Percentiles rank a stretch among this genome's conserved stretches.
Conservation (phyloP, 1,140 invertebrate species). For the Cecropterus lyciades region DNA sequence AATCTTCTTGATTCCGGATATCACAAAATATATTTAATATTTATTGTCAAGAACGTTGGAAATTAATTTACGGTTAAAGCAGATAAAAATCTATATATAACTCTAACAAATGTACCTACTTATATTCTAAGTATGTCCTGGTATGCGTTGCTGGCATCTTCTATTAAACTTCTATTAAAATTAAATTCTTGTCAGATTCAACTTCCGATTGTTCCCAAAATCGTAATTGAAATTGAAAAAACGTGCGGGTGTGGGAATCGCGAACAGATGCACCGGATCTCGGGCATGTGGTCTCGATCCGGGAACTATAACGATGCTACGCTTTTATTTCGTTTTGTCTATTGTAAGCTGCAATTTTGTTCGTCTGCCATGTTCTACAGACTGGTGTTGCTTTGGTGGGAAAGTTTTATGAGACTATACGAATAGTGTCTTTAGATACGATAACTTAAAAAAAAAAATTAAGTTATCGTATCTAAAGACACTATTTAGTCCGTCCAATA, state of each 20-base stretch:
- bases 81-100: too few species aligned
- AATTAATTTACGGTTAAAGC: too few species aligned
- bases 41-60: too few species aligned
- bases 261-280: constrained; percentile 56
- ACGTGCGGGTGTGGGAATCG: constrained; percentile 63
- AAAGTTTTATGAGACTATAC: not conserved
- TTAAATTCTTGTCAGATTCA: constrained; percentile 3
- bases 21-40: too few species aligned
- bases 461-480: too few species aligned
- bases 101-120: too few species aligned
- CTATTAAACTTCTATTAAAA: constrained; percentile 3
- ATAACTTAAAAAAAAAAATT: too few species aligned
- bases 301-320: constrained; percentile 25
- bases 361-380: not conserved
- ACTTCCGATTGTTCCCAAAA: constrained; percentile 53
- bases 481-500: too few species aligned
- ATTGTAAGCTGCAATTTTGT: constrained; percentile 22
- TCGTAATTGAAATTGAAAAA: constrained; percentile 44
- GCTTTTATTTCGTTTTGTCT: constrained; percentile 17
- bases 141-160: not conserved
- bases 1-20: too few species aligned
- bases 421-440: too few species aligned
- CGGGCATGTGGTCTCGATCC: constrained; percentile 24
- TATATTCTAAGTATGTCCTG: too few species aligned
- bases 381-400: constrained; percentile 2